Evolutionary conservation across 2,888 invertebrate species (phyloP).

Genomic region (Nowickia ferox): DNA sequence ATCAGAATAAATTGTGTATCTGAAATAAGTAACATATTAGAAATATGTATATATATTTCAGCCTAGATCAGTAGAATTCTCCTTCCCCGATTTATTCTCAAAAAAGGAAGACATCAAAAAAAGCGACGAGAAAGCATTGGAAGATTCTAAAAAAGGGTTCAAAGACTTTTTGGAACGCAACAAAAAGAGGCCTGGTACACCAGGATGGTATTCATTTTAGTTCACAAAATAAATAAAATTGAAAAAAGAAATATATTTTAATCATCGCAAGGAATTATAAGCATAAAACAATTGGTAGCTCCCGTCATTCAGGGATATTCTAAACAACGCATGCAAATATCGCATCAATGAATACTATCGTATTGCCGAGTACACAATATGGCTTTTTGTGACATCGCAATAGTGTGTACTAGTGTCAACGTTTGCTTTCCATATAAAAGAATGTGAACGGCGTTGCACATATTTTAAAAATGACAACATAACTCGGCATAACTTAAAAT

Average conservation of each 20-base stretch:
- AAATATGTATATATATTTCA: slow-evolving; percentile 78
- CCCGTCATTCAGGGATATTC: no score
- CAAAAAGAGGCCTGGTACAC: slow-evolving; percentile 88
- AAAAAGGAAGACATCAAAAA: slow-evolving; percentile 84
- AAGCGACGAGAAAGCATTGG: slow-evolving; percentile 86
- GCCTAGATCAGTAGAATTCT: slow-evolving; percentile 89
- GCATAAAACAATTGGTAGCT: no score
- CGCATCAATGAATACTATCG: no score
- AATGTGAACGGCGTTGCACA: no score
- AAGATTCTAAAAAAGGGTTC: slow-evolving; percentile 86
- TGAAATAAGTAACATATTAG: neutral
- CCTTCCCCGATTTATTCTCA: slow-evolving; percentile 90
- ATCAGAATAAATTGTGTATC: neutral
- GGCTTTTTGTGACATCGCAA: no score
- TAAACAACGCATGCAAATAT: no score
- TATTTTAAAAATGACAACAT: no score
- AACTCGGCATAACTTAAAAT: no score
- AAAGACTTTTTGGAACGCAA: slow-evolving; percentile 86
- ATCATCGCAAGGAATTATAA: no score
- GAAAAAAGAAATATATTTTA: neutral
- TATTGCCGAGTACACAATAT: no score
- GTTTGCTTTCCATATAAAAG: no score
- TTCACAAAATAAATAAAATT: slow-evolving; percentile 56
- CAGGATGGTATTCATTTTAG: slow-evolving; percentile 91
- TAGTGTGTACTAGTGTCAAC: no score